Percentiles rank a stretch among this genome's conserved stretches.
Conservation (phyloP, 2,888 invertebrate genomes). For the Nebria salina region DNA sequence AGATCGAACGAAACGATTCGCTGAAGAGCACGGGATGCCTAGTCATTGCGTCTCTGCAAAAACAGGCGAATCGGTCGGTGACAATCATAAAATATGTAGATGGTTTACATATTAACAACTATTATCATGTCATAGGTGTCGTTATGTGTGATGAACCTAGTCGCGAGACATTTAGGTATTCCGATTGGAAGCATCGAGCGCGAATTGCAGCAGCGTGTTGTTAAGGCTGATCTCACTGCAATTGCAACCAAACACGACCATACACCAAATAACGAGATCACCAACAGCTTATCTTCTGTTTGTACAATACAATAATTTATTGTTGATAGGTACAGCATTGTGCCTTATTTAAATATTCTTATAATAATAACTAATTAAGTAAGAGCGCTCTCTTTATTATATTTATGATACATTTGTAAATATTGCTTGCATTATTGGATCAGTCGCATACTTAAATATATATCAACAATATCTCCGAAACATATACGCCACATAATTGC, state of each 20-base stretch:
- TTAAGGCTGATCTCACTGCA: conserved; percentile 70
- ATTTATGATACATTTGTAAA: not conserved
- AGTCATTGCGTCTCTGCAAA: conserved; percentile 72
- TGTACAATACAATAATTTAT: conserved; percentile 22
- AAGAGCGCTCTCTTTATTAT: not conserved
- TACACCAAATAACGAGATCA: not conserved
- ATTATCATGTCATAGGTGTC: conserved; percentile 66
- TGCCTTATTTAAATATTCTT: not conserved
- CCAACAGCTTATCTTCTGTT: conserved; percentile 11
- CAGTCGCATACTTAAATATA: not conserved
- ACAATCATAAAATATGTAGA: conserved; percentile 9
- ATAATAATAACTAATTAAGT: not conserved
- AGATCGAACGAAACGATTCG: conserved; percentile 72
- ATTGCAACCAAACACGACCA: conserved; percentile 16
- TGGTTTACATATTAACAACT: conserved; percentile 9
- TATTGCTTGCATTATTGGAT: conserved; percentile 2
- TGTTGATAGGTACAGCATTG: not conserved
- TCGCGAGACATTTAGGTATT: conserved; percentile 74
- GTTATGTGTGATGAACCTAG: conserved; percentile 73
- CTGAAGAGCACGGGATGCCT: conserved; percentile 70
- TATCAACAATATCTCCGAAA: too few species aligned
- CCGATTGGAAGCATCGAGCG: conserved; percentile 72
- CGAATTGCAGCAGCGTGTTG: conserved; percentile 73
- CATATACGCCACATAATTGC: not conserved
- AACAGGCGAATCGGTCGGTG: conserved; percentile 75